Evolutionary conservation across 2,113 vertebrate genomes (phyloP).

Genomic region (Anarrhichthys ocellatus): DNA sequence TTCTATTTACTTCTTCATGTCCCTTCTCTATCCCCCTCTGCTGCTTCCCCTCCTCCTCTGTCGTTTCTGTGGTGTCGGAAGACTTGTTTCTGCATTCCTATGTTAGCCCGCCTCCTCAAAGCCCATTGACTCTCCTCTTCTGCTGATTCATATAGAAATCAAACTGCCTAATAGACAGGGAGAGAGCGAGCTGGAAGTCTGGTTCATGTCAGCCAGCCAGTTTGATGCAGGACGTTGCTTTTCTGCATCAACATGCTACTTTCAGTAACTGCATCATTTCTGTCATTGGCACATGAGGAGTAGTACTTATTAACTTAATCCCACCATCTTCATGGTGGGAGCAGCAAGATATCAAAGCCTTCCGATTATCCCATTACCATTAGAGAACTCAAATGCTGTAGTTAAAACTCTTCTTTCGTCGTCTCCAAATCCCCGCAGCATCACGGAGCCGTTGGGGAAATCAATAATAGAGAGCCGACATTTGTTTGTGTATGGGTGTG

Average conservation of each 20-base stretch:
- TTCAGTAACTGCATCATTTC: neutral
- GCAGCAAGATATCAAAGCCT: constrained; percentile 23
- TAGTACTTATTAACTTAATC: constrained; percentile 22
- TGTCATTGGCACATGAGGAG: neutral
- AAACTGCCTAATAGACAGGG: constrained; percentile 2
- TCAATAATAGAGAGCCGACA: constrained; percentile 15
- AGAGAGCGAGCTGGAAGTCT: constrained; percentile 11
- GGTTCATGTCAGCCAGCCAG: constrained; percentile 7
- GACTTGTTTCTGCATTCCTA: neutral
- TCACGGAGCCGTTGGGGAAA: constrained; percentile 29
- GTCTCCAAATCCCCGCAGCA: constrained; percentile 11
- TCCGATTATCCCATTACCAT: constrained; percentile 19
- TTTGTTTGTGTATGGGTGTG: constrained; percentile 37
- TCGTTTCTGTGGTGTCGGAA: constrained; percentile 6
- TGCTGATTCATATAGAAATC: constrained; percentile 32
- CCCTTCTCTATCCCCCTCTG: neutral
- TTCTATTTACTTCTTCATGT: constrained; percentile 5
- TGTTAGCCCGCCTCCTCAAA: constrained; percentile 25
- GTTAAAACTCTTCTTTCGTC: constrained; percentile 35
- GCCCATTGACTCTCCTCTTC: constrained; percentile 32
- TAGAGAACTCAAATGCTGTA: constrained; percentile 7
- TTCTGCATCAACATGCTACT: neutral
- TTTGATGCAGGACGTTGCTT: constrained; percentile 28
- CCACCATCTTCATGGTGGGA: constrained; percentile 9
- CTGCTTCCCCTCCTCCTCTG: neutral